These are phyloP conservation scores for Morinoia aosen DNA, from an alignment of 2,888 invertebrate genomes.

Conservation along the genomic window DNA sequence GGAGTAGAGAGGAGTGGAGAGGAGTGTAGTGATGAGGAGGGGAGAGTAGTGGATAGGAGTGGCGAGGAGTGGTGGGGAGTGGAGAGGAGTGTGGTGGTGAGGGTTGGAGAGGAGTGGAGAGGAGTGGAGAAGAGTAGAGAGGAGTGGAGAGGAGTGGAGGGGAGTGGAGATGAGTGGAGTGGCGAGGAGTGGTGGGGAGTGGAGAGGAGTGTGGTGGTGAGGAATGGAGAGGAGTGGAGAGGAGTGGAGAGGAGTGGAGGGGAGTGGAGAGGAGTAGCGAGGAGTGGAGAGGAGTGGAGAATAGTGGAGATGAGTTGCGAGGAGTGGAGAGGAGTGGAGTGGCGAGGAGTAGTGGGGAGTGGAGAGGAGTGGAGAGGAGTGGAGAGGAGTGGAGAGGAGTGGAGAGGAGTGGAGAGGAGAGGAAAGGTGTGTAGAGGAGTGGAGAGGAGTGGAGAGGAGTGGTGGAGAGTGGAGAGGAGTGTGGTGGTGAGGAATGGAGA, in stretches of 20 bases:
- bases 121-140: not conserved
- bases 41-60: not conserved
- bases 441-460: not conserved
- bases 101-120: not conserved
- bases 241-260: not conserved
- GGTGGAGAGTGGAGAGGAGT: not conserved
- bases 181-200: not conserved
- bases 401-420: not conserved
- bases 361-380: not conserved
- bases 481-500: too few relatives aligned
- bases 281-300: not conserved
- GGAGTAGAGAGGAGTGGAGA: not conserved
- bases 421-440: slow-evolving; percentile 23
- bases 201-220: not conserved
- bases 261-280: not conserved
- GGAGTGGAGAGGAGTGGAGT: not conserved
- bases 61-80: not conserved
- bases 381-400: not conserved
- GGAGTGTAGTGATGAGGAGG: not conserved
- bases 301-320: not conserved
- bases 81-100: not conserved
- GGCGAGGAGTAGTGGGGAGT: not conserved
- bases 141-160: not conserved
- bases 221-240: not conserved
- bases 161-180: too few relatives aligned